Percentiles rank a stretch among this genome's conserved stretches.
These are phyloP conservation scores for Lasioglossum albipes DNA, from an alignment of 1,140 invertebrate genomes.

Conservation along the genomic window DNA sequence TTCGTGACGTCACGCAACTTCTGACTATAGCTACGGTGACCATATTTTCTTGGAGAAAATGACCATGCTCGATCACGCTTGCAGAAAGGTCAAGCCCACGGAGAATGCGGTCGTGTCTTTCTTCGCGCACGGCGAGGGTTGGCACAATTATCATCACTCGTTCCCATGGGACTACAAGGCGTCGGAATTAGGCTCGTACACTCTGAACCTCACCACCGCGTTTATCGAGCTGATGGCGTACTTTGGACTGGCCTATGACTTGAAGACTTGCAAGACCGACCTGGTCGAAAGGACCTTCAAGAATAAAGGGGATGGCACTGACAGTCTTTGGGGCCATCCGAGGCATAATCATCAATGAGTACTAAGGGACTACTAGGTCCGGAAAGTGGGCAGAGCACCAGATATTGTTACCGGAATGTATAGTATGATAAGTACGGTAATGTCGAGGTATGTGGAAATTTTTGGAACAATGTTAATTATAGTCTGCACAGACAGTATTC, in stretches of 20 bases:
- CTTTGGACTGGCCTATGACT: conserved; percentile 83
- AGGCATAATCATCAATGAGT: background rate
- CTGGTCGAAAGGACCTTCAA: conserved; percentile 60
- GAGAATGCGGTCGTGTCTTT: conserved; percentile 78
- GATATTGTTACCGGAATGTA: no score
- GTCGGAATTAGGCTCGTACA: conserved; percentile 79
- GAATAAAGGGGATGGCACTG: conserved; percentile 71
- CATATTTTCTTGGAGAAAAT: no score
- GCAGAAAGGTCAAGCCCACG: conserved; percentile 82
- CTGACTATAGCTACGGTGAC: no score
- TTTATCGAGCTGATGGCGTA: conserved; percentile 83
- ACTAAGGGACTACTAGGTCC: no score
- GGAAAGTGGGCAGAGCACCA: no score
- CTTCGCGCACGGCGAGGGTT: conserved; percentile 80
- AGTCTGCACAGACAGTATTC: no score
- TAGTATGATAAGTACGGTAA: no score
- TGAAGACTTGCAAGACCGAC: conserved; percentile 70
- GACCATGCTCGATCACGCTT: conserved; percentile 46
- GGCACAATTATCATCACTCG: conserved; percentile 87
- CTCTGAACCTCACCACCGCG: conserved; percentile 81
- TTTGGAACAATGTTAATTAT: no score
- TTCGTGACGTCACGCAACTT: no score
- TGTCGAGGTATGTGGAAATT: no score
- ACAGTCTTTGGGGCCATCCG: conserved; percentile 62
- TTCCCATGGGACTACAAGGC: conserved; percentile 86